These are phyloP conservation scores for Plecturocebus donacophilus DNA, from an alignment of 2,113 vertebrate genomes.

Conservation along the genomic window DNA sequence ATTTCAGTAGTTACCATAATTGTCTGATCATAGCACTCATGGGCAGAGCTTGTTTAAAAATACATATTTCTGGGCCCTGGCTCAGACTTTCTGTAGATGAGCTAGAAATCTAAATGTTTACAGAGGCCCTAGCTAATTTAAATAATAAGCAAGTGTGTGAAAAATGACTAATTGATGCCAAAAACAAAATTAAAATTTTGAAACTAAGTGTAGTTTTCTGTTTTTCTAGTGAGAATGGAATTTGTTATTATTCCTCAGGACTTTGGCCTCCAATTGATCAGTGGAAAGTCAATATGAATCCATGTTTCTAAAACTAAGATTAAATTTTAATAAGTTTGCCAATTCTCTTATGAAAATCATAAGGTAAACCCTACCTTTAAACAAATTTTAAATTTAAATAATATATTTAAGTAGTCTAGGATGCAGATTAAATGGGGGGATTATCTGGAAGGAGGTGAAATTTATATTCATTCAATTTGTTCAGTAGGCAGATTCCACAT, in stretches of 20 bases:
- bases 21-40: background rate
- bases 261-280: background rate
- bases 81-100: background rate
- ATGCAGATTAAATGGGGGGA: background rate
- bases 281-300: background rate
- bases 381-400: background rate
- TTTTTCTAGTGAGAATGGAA: background rate
- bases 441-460: no score
- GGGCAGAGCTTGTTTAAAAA: background rate
- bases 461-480: background rate
- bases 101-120: background rate
- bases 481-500: accelerated
- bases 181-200: background rate
- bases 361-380: background rate
- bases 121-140: background rate
- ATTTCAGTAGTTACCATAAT: background rate
- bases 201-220: background rate
- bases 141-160: background rate
- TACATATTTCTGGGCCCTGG: background rate
- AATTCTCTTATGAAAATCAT: background rate
- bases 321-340: background rate
- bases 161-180: background rate
- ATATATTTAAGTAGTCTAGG: background rate
- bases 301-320: background rate
- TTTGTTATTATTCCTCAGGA: background rate